Evolutionary conservation across 2,113 vertebrate species (phyloP), one percentile per base, ranked within the genome.

Genomic region (Varanus salvator): DNA sequence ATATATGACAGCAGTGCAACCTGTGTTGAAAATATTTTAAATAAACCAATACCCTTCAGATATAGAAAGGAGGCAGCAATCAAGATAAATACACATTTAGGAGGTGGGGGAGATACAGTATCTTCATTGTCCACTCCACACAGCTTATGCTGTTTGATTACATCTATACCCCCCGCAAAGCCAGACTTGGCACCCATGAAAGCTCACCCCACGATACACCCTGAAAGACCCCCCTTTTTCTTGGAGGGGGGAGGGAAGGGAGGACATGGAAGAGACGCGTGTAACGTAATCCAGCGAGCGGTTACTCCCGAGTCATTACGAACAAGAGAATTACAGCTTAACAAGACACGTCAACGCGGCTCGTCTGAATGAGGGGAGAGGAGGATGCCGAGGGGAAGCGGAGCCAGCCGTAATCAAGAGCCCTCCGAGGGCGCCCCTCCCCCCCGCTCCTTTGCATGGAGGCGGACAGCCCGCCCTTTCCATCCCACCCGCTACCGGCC

Each of bases 331-430:
- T 19, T 38, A 6, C 38, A 48, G 75, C 75, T 34, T 7, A 72
- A 7, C 75, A 44, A 14, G n/a, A 12, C 72, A 2, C 72, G 3
- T 8, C 71, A 11, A 72, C 14, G 19, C 31, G 8, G 15, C 74
- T 12, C n/a, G 0, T 5, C 68, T 17, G 0, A 3, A 44, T 12
- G 48, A 27, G 34, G 23, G 71, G 8, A 4, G 57, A 50, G n/a
- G 0, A 44, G 38, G 38, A 3, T 44, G 38, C 38, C 23, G 12
- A 1, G 19, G 38, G n/a, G 64, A 5, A 38, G 15, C 27, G 34
- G 6, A 72, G 81, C 88, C 77, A 12, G 76, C 84, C 50, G 54
- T n/a, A 31, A 6, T 29, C 25, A 7, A 6, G 19, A 50, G 6
- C 34, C 38, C 57, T 23, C 21, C 1, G 44, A 25, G 31, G n/a